These are phyloP conservation scores for Pangasianodon hypophthalmus DNA, from an alignment of 2,113 vertebrate genomes.

Conservation along the genomic window DNA sequence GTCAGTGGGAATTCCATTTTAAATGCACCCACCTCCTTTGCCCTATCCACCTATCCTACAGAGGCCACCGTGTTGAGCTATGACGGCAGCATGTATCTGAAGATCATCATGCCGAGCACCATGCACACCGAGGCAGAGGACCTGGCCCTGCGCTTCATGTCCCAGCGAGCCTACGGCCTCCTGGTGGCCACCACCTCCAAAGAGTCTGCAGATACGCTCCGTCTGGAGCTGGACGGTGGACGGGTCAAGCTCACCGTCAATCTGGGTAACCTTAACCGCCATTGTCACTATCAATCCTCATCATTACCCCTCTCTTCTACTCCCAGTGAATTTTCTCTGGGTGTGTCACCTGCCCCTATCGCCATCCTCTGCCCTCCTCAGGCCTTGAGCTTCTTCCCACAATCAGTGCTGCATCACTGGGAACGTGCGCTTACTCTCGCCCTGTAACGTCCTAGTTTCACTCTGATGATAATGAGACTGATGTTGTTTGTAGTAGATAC, in stretches of 20 bases:
- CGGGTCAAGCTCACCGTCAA: constrained; percentile 93
- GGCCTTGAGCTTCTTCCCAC: constrained; percentile 19
- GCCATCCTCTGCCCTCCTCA: constrained; percentile 41
- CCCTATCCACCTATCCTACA: constrained; percentile 50
- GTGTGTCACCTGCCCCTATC: not conserved
- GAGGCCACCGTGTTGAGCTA: constrained; percentile 94
- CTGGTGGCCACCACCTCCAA: constrained; percentile 94
- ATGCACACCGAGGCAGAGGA: constrained; percentile 95
- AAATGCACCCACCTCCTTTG: not conserved
- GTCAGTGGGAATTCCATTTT: not conserved
- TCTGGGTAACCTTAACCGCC: constrained; percentile 79
- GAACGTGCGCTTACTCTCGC: not conserved
- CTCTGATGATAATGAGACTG: not conserved
- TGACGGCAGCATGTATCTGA: constrained; percentile 95
- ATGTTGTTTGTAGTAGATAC: not conserved
- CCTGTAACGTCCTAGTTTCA: constrained; percentile 4
- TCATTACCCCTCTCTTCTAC: not conserved
- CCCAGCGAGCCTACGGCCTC: constrained; percentile 90
- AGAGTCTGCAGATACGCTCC: constrained; percentile 90
- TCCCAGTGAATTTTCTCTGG: constrained; percentile 27
- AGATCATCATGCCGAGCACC: constrained; percentile 84
- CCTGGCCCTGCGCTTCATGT: constrained; percentile 90
- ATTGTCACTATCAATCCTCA: not conserved
- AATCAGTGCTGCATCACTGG: not conserved
- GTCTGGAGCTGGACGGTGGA: constrained; percentile 91